A percentile compares a stretch with the other conserved stretches of the same genome.
Evolutionary conservation across 2,113 vertebrate species (phyloP).

Genomic region (Psophia crepitans): DNA sequence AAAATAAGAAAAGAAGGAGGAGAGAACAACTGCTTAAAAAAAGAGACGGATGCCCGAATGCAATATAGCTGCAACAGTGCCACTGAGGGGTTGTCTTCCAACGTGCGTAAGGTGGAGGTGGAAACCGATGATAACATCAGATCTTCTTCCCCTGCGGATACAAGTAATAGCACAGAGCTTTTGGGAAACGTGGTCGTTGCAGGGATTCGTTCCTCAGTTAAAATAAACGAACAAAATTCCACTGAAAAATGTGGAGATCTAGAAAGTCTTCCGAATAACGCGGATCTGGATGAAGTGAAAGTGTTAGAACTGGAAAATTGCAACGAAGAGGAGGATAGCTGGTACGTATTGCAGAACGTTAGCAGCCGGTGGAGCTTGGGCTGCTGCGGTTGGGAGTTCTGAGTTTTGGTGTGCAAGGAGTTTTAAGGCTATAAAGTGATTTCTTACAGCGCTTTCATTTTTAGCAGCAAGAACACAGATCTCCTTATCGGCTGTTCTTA

Average conservation of each 20-base stretch:
- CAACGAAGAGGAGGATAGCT: slow-evolving; percentile 83
- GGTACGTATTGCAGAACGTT: slow-evolving; percentile 71
- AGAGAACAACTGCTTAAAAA: slow-evolving; percentile 11
- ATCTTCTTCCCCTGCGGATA: slow-evolving; percentile 43
- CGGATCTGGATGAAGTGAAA: slow-evolving; percentile 84
- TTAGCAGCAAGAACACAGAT: background rate
- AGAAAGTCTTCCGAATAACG: slow-evolving; percentile 13
- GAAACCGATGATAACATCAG: background rate
- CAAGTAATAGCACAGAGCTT: background rate
- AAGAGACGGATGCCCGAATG: slow-evolving; percentile 43
- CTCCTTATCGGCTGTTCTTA: background rate
- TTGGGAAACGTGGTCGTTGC: background rate
- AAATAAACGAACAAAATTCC: background rate
- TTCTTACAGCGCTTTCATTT: background rate
- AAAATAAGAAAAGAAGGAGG: slow-evolving; percentile 66
- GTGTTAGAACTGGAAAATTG: slow-evolving; percentile 83
- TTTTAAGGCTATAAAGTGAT: background rate
- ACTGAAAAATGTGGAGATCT: slow-evolving; percentile 51
- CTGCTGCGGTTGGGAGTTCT: background rate
- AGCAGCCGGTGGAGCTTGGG: accelerated
- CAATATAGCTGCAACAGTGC: slow-evolving; percentile 29
- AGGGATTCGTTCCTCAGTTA: slow-evolving; percentile 29
- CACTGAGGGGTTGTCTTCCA: slow-evolving; percentile 63
- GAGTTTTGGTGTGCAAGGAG: background rate
- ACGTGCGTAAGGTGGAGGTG: background rate